Conservation (phyloP, 2,888 invertebrate genomes). For the Augochlorella aurata region DNA sequence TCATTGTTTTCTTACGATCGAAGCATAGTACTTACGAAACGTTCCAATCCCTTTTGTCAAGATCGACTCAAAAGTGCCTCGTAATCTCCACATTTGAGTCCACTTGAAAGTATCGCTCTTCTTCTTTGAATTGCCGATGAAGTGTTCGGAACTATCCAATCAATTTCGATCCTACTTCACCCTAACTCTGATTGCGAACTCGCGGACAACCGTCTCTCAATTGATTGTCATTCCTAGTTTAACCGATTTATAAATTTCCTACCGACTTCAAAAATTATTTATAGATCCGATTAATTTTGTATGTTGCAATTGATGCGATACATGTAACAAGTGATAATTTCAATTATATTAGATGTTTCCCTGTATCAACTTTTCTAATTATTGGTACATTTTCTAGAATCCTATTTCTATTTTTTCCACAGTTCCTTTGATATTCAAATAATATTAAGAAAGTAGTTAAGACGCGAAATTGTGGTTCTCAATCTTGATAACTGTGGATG, state of each 20-base stretch:
- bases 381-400: no score
- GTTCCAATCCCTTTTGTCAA: background rate
- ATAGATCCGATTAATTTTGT: background rate
- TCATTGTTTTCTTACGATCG: background rate
- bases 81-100: background rate
- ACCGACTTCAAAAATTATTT: background rate
- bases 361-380: no score
- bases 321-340: no score
- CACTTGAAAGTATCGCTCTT: background rate
- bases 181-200: background rate
- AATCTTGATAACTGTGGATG: background rate
- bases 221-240: background rate
- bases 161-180: no score
- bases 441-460: background rate
- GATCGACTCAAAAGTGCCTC: background rate
- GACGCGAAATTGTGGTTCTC: background rate
- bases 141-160: background rate
- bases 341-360: no score
- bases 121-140: background rate
- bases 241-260: background rate
- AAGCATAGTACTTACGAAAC: background rate
- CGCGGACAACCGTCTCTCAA: background rate
- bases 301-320: no score
- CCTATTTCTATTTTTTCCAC: no score
- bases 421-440: no score